Evolutionary conservation across 2,113 vertebrate species (phyloP).

Genomic region (Picathartes gymnocephalus): DNA sequence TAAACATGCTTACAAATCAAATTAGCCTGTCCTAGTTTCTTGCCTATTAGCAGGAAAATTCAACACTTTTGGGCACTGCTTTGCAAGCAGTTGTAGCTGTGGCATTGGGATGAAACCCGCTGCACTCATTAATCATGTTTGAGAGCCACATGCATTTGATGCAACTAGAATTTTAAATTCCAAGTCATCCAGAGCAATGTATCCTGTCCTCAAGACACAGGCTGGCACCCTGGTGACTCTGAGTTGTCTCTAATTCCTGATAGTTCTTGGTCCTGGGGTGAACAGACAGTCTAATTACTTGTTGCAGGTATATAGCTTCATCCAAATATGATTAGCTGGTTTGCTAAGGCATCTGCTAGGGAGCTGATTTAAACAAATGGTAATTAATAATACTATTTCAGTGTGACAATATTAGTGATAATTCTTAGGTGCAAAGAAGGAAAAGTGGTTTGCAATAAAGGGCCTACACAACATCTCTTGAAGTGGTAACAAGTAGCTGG

Average conservation of each 20-base stretch:
- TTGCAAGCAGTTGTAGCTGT: neutral
- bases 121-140: neutral
- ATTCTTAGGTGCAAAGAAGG: neutral
- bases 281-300: neutral
- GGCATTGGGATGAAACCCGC: neutral
- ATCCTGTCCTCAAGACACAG: neutral
- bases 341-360: neutral
- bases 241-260: neutral
- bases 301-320: neutral
- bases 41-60: neutral
- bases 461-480: neutral
- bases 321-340: neutral
- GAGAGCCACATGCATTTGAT: neutral
- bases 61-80: neutral
- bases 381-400: neutral
- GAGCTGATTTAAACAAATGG: neutral
- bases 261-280: neutral
- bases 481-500: fast-evolving
- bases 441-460: neutral
- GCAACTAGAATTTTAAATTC: neutral
- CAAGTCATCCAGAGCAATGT: neutral
- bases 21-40: neutral
- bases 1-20: neutral
- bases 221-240: neutral
- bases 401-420: neutral